A percentile compares a stretch with the other conserved stretches of the same genome.
phyloP scores from a whole-genome alignment of 23 tunicate genomes.

The Corella eumyota region DNA sequence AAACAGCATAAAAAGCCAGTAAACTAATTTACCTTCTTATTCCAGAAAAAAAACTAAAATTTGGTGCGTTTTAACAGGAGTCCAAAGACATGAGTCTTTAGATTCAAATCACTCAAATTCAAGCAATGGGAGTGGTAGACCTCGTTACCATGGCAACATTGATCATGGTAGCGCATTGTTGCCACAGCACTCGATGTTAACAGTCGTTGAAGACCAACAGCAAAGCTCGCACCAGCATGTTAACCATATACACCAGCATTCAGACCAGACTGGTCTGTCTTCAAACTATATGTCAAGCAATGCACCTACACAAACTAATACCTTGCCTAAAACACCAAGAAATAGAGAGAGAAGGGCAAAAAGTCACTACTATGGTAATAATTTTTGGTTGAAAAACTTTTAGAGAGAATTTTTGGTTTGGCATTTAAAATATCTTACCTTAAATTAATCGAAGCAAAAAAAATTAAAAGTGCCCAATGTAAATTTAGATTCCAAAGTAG shows the following conservation, averaged over 20 bases:
- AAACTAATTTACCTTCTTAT: too few relatives aligned
- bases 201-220: slow-evolving; percentile 8
- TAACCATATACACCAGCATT: slow-evolving; percentile 35
- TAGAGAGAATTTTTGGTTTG: too few relatives aligned
- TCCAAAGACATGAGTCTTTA: slow-evolving; percentile 57
- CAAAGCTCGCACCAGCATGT: not conserved
- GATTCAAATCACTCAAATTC: slow-evolving; percentile 47
- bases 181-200: slow-evolving; percentile 30
- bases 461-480: not conserved
- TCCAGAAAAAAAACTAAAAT: too few relatives aligned
- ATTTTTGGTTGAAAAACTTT: too few relatives aligned
- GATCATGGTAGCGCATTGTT: slow-evolving; percentile 9
- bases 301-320: slow-evolving; percentile 12
- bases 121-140: slow-evolving; percentile 34
- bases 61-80: too few relatives aligned
- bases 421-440: too few relatives aligned
- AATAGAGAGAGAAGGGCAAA: slow-evolving; percentile 56
- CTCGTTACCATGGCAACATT: slow-evolving; percentile 20
- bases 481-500: slow-evolving; percentile 37
- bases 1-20: too few relatives aligned
- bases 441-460: too few relatives aligned
- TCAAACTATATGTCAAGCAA: slow-evolving; percentile 6
- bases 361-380: slow-evolving; percentile 73
- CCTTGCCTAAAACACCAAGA: slow-evolving; percentile 34
- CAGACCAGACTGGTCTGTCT: slow-evolving; percentile 43